Evolutionary conservation across 2,113 vertebrate genomes (phyloP).

Genomic region (Catagonus wagneri): DNA sequence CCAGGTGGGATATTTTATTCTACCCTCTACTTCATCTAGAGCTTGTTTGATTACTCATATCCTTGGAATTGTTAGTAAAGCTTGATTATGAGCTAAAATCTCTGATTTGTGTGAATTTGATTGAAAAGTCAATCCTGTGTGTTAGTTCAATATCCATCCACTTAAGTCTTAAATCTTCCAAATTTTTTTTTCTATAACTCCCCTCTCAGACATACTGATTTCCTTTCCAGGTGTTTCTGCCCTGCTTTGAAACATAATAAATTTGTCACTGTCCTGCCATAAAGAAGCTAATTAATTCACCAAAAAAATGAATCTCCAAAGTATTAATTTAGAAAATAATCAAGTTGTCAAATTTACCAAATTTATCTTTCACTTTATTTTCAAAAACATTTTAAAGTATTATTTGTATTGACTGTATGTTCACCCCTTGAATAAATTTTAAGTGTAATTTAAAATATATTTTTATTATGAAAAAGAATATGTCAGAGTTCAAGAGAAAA

Average conservation of each 20-base stretch:
- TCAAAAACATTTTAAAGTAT: constrained; percentile 23
- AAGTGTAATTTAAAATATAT: not conserved
- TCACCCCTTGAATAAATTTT: constrained; percentile 26
- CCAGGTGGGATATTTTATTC: not conserved
- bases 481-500: not conserved
- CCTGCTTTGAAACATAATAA: not conserved
- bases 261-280: not conserved
- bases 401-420: not conserved
- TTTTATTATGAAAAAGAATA: constrained; percentile 26
- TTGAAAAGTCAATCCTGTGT: not conserved
- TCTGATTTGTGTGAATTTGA: not conserved
- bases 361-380: not conserved
- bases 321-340: not conserved
- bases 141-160: not conserved
- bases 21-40: not conserved
- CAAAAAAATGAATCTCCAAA: not conserved
- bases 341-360: constrained; percentile 6
- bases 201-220: not conserved
- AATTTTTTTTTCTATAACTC: not conserved
- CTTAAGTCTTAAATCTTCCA: not conserved
- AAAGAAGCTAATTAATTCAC: not conserved
- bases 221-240: not conserved
- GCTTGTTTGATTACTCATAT: not conserved
- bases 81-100: not conserved
- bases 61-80: not conserved